phyloP scores from a whole-genome alignment of 2,888 invertebrate species.

The Hesperia comma region DNA sequence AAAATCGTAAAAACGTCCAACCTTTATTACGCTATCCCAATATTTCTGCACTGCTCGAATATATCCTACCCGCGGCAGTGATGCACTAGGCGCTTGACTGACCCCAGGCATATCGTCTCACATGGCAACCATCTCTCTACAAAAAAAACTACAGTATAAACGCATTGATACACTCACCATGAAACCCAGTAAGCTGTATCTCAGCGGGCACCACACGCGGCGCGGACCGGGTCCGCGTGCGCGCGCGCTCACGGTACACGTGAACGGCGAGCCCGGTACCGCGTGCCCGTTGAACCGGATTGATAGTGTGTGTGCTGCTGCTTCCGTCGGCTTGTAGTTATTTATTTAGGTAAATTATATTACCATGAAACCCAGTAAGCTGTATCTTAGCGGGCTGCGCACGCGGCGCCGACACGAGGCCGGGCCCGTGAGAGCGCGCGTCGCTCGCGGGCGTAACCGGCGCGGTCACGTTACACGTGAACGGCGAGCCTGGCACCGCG shows the following conservation, averaged over 20 bases:
- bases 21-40: too few species aligned
- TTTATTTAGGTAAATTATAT: too few species aligned
- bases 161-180: conserved; percentile 63
- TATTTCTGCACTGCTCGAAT: too few species aligned
- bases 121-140: too few species aligned
- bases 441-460: conserved; percentile 72
- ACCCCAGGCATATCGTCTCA: too few species aligned
- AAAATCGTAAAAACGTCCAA: too few species aligned
- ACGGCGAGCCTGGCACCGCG: conserved; percentile 95
- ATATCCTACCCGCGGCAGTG: too few species aligned
- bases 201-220: conserved; percentile 71
- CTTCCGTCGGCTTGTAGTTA: conserved; percentile 98
- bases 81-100: too few species aligned
- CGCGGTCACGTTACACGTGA: conserved; percentile 91
- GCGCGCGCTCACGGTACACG: conserved; percentile 90
- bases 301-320: conserved; percentile 95
- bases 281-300: conserved; percentile 92
- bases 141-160: too few species aligned
- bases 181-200: conserved; percentile 65
- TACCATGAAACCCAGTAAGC: conserved; percentile 77
- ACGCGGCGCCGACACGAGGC: conserved; percentile 64
- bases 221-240: conserved; percentile 69
- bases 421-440: conserved; percentile 74
- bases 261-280: conserved; percentile 96
- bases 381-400: conserved; percentile 74